Base-by-base conservation (phyloP, 1,140 invertebrate genomes). In the Cydia pomonella region DNA sequence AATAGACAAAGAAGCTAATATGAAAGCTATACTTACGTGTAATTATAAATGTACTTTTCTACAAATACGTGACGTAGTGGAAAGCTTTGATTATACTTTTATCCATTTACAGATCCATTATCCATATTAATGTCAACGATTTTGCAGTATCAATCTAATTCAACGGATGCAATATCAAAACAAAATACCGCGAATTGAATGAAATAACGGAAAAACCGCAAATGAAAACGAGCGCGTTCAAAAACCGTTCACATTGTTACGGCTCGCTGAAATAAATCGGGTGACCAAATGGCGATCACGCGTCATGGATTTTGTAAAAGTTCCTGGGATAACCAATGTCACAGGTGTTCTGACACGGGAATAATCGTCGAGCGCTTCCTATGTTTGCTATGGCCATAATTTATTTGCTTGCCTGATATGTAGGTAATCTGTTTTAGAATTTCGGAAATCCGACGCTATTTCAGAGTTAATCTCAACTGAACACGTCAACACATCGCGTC, bases 351-450 rank as follows among this genome's bases (percentile, higher is more conserved):
- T 33, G n/a, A 33, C 25, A 66, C n/a, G 64, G 7, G 29, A 69
- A 33, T 33, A n/a, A 41, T 6, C 29, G 18, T 18, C n/a, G 7
- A 69, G n/a, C 27, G 27, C 23, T 13, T 16, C 23, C 63, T 6
- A 33, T 64, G 25, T 63, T 66, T 33, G 63, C 25, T 16, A 29
- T 66, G 29, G 29, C 16, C 3, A 33, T 33, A 38, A 69, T 33
- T 10, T 69, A 69, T 69, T 69, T 33, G 64, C 29, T 38, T 21
- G 16, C n/a, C 64, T n/a, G 6, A 38, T 69, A 38, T 69, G 64
- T 33, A 59, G 10, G 18, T 69, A 29, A 33, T 29, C 63, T 13
- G 64, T 69, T 69, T 69, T 33, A 69, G 33, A 69, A 69, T 69
- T 69, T 13, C 29, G 64, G 9, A n/a, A 69, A 69, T 38, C 29